These are phyloP conservation scores for Oxyscelio sp. DNA, from an alignment of 2,888 invertebrate species.

Conservation along the genomic window DNA sequence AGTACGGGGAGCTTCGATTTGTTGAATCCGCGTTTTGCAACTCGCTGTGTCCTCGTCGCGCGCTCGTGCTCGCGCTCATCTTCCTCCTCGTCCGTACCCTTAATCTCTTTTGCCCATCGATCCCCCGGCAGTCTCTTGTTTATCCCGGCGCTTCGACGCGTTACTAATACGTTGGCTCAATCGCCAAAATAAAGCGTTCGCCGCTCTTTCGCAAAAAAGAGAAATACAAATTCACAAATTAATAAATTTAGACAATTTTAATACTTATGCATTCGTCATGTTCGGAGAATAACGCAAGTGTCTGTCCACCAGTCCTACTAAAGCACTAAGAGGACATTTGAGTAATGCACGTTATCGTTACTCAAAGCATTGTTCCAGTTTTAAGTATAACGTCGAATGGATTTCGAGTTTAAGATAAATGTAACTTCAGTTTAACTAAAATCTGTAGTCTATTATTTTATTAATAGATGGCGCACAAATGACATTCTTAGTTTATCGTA, in stretches of 20 bases:
- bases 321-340: constrained; percentile 8
- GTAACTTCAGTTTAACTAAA: too few relatives aligned
- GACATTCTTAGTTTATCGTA: too few relatives aligned
- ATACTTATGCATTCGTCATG: constrained; percentile 42
- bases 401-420: too few relatives aligned
- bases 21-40: constrained; percentile 86
- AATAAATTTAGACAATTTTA: too few relatives aligned
- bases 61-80: constrained; percentile 20
- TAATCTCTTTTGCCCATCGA: constrained; percentile 67
- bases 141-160: constrained; percentile 80
- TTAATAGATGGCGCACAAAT: too few relatives aligned
- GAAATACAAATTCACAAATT: too few relatives aligned
- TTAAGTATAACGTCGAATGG: too few relatives aligned
- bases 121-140: constrained; percentile 76
- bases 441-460: too few relatives aligned
- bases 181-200: constrained; percentile 64
- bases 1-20: constrained; percentile 83
- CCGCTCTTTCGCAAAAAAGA: constrained; percentile 29
- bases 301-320: constrained; percentile 1
- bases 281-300: constrained; percentile 34
- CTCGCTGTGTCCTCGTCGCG: constrained; percentile 67
- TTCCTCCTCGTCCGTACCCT: constrained; percentile 59
- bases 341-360: too few relatives aligned
- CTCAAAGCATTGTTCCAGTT: too few relatives aligned
- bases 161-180: constrained; percentile 73